Conservation (phyloP, 2,797 vertebrate genomes). For the Salmo trutta region DNA sequence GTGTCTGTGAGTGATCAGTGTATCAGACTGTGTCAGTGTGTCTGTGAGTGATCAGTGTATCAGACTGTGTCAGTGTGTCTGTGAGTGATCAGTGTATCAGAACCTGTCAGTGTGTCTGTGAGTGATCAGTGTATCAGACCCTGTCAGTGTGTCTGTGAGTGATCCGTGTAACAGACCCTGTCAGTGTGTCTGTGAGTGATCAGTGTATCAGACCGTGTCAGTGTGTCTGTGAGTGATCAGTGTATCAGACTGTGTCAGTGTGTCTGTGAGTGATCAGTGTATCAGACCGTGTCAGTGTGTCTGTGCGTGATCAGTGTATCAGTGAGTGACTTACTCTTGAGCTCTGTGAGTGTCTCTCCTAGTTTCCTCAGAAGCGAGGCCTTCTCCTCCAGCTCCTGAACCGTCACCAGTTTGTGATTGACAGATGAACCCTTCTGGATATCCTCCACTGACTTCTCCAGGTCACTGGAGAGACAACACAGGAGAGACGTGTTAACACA, state of each 20-base stretch:
- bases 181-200: background rate
- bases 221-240: slow-evolving; percentile 4
- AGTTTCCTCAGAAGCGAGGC: slow-evolving; percentile 87
- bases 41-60: slow-evolving; percentile 7
- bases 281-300: background rate
- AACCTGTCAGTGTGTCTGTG: slow-evolving; percentile 11
- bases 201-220: background rate
- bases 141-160: slow-evolving; percentile 3
- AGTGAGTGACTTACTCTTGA: slow-evolving; percentile 86
- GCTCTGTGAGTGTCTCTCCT: slow-evolving; percentile 93
- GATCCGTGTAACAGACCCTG: slow-evolving; percentile 3
- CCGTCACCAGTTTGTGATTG: slow-evolving; percentile 87
- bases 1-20: slow-evolving; percentile 14
- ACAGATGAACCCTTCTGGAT: slow-evolving; percentile 91
- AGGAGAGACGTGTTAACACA: slow-evolving; percentile 26
- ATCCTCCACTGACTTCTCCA: slow-evolving; percentile 95
- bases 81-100: slow-evolving; percentile 9
- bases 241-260: background rate
- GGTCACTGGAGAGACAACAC: slow-evolving; percentile 80
- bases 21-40: background rate
- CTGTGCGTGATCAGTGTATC: background rate
- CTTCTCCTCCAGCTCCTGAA: slow-evolving; percentile 96
- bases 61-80: background rate
- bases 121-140: background rate
- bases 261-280: slow-evolving; percentile 6